Evolutionary conservation across 2,797 vertebrate genomes (phyloP).

Genomic region (Menidia menidia): DNA sequence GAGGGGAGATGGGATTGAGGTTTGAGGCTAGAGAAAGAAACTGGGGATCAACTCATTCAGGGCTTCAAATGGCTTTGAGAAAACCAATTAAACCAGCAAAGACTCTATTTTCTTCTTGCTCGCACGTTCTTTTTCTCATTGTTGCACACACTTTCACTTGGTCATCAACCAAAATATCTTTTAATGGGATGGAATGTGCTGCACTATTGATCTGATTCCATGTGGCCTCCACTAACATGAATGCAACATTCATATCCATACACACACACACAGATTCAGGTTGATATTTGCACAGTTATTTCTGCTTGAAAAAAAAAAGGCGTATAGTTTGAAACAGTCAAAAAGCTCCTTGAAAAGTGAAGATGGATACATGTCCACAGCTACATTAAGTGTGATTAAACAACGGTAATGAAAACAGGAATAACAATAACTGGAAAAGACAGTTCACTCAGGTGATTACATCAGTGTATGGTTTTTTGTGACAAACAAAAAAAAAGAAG

Average conservation of each 20-base stretch:
- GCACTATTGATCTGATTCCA: slow-evolving; percentile 58
- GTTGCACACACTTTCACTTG: slow-evolving; percentile 1
- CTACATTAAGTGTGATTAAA: slow-evolving; percentile 10
- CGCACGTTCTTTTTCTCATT: neutral
- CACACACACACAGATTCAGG: neutral
- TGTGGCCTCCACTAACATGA: slow-evolving; percentile 49
- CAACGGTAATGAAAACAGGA: no score
- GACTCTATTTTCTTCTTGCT: slow-evolving; percentile 32
- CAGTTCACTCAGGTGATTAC: neutral
- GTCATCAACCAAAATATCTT: slow-evolving; percentile 27
- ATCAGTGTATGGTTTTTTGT: no score
- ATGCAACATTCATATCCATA: slow-evolving; percentile 18
- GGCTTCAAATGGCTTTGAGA: slow-evolving; percentile 76
- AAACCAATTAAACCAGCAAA: slow-evolving; percentile 74
- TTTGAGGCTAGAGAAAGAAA: slow-evolving; percentile 71
- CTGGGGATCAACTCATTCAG: slow-evolving; percentile 75
- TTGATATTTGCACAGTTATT: slow-evolving; percentile 11
- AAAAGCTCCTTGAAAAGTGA: slow-evolving; percentile 37
- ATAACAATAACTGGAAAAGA: neutral
- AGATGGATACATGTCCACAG: neutral
- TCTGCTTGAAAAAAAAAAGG: slow-evolving; percentile 37
- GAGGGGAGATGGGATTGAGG: slow-evolving; percentile 63
- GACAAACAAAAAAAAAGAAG: no score
- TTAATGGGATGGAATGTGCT: slow-evolving; percentile 25
- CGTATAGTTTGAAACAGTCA: slow-evolving; percentile 39